Evolutionary conservation across 1,140 invertebrate genomes (phyloP).

Genomic region (Oedothorax gibbosus): DNA sequence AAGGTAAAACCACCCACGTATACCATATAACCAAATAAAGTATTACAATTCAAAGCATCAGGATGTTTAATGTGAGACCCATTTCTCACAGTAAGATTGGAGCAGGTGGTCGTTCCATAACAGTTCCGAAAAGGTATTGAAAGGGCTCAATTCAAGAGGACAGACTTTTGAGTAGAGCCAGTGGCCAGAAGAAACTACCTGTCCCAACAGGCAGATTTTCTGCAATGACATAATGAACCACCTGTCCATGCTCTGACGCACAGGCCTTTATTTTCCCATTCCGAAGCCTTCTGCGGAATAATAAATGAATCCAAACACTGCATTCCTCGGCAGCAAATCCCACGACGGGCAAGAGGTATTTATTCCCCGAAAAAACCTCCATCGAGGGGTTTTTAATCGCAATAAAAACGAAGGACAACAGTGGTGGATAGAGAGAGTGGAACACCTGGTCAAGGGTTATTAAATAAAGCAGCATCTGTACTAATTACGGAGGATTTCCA

Average conservation of each 20-base stretch:
- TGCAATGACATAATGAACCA: constrained; percentile 19
- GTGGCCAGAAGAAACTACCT: background rate
- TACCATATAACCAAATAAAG: too few species aligned
- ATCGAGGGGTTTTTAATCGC: background rate
- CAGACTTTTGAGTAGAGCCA: constrained; percentile 24
- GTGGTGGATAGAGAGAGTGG: background rate
- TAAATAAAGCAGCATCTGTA: constrained; percentile 53
- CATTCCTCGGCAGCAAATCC: background rate
- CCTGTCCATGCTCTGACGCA: constrained; percentile 47
- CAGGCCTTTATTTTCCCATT: background rate
- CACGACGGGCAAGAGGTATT: too few species aligned
- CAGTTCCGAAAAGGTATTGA: background rate
- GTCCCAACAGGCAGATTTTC: background rate
- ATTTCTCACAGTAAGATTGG: background rate
- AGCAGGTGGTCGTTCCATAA: constrained; percentile 15
- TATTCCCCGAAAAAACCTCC: background rate
- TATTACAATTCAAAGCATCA: too few species aligned
- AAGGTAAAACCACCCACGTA: too few species aligned
- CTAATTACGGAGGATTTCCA: constrained; percentile 59
- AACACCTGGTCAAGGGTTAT: constrained; percentile 51
- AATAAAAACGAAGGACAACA: background rate
- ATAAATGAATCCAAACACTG: background rate
- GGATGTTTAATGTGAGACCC: too few species aligned
- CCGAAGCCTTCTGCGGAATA: background rate
- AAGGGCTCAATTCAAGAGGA: background rate